Evolutionary conservation across 2,113 vertebrate genomes (phyloP), one percentile per base, ranked within the genome.

Genomic region (Syngnathus floridae): DNA sequence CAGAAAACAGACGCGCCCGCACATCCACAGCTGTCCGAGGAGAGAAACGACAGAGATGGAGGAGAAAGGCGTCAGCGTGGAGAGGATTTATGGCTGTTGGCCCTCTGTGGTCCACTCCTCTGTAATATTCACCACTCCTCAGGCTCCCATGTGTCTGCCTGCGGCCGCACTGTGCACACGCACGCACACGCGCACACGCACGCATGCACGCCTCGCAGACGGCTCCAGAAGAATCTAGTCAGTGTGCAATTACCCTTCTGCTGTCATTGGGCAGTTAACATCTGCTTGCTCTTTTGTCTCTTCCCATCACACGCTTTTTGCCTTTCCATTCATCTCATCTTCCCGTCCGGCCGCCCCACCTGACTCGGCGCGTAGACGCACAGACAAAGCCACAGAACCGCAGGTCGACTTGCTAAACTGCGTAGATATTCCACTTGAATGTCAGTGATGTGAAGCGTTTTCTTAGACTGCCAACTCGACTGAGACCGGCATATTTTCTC

Each of bases 131-230:
- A 77, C 75, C 60, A 54, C 84, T 87, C 81, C 82, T 85, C 78
- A 81, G 85, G 85, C 87, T 88, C 87, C 87, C 77, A 82, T 85
- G 81, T 88, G 87, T 88, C 87, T 87, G 87, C 77, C 76, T 85
- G 81, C 71, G 82, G 81, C 75, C 70, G 69, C 73, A 75, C 54
- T 73, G 72, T 69, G 81, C 82, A 84, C 76, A 69, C 72, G 69
- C 41, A 62, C 77, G 70, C 71, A 66, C 66, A 68, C 67, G 69
- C 59, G 48, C 63, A 36, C 65, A 60, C 60, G 69, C 51, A 37
- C 41, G 1, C 55, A 68, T 37, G 41, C 68, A 64, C 36, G 46
- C 71, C 59, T 66, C 64, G 38, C 66, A 73, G 71, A 65, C 45
- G 41, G 35, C 69, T 72, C 65, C 60, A 59, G 52, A 75, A 48